These are phyloP conservation scores for Leptobrachium leishanense DNA, from an alignment of 2,113 vertebrate species.

Conservation along the genomic window DNA sequence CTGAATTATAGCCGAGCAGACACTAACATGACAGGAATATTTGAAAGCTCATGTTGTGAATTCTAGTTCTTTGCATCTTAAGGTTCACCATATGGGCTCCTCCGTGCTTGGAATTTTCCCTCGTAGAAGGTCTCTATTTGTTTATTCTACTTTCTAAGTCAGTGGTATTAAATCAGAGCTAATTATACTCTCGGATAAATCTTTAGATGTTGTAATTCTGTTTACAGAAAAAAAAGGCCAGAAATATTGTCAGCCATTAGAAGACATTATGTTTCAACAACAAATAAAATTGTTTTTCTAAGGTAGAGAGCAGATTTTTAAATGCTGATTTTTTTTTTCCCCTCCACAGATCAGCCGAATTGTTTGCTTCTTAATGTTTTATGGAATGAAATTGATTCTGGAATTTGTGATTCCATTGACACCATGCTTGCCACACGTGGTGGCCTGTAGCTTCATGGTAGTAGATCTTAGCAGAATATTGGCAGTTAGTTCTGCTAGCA, in stretches of 20 bases:
- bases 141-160: conserved; percentile 1
- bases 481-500: too few relatives aligned
- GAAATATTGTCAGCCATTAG: background rate
- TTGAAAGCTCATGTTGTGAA: conserved; percentile 66
- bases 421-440: too few relatives aligned
- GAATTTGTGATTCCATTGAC: too few relatives aligned
- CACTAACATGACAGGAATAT: conserved; percentile 65
- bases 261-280: too few relatives aligned
- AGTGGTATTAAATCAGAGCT: conserved; percentile 1
- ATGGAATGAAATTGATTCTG: too few relatives aligned
- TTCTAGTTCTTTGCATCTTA: conserved; percentile 40
- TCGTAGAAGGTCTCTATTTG: conserved; percentile 15
- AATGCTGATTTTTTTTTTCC: too few relatives aligned
- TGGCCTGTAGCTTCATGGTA: too few relatives aligned
- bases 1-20: conserved; percentile 58
- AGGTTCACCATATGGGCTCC: conserved; percentile 21
- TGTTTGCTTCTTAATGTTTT: too few relatives aligned
- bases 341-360: too few relatives aligned
- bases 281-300: too few relatives aligned
- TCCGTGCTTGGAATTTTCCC: conserved; percentile 28
- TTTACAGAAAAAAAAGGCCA: background rate
- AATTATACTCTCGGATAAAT: background rate
- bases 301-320: too few relatives aligned
- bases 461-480: too few relatives aligned
- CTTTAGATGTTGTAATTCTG: background rate